Conservation (phyloP, 2,113 vertebrate genomes). For the Rhabdomys dilectus region DNA sequence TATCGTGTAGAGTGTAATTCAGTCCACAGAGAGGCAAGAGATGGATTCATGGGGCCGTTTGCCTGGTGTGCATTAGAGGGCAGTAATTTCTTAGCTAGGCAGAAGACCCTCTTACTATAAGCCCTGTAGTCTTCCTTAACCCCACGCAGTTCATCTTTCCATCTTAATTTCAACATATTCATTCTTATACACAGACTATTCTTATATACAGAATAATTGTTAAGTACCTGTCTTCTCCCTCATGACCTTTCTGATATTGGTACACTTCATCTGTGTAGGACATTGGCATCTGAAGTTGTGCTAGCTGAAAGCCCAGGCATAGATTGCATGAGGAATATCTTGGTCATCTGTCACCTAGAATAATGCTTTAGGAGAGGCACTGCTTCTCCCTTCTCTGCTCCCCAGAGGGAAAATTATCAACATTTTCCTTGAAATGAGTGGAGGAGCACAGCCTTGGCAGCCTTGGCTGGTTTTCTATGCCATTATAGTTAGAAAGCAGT, state of each 20-base stretch:
- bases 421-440: conserved; percentile 63
- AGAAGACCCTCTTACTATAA: conserved; percentile 48
- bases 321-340: not conserved
- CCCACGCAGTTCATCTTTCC: conserved; percentile 27
- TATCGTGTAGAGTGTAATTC: conserved; percentile 87
- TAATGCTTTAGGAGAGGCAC: not conserved
- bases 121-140: conserved; percentile 39
- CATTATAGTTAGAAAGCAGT: not conserved
- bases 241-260: not conserved
- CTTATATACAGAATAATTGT: no score
- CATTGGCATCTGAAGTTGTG: not conserved
- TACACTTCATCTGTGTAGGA: not conserved
- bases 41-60: conserved; percentile 84
- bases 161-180: not conserved
- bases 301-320: not conserved
- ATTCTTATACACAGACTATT: no score
- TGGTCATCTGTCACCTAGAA: conserved; percentile 14
- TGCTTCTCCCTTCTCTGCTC: not conserved
- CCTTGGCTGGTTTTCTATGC: not conserved
- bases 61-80: conserved; percentile 83
- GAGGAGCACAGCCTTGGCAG: not conserved
- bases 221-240: not conserved
- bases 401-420: conserved; percentile 24
- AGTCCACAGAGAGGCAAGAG: conserved; percentile 83
- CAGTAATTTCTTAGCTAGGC: conserved; percentile 57